These are phyloP conservation scores for Elephas maximus DNA, from an alignment of 2,113 vertebrate species.

Conservation along the genomic window DNA sequence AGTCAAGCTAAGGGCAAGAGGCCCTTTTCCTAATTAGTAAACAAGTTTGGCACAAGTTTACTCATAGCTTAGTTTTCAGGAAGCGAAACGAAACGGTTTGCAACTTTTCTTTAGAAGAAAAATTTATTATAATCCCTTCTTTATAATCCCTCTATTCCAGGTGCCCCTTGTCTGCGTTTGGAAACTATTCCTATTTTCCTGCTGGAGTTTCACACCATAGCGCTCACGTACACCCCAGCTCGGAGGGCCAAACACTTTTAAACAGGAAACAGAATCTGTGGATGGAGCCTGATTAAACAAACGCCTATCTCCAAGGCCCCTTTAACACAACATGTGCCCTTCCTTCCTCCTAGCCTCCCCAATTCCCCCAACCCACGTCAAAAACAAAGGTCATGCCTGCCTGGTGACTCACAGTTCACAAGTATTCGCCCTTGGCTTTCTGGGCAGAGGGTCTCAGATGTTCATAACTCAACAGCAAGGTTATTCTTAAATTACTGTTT, in stretches of 20 bases:
- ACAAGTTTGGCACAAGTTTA: background rate
- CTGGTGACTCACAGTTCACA: background rate
- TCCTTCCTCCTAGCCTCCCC: accelerated
- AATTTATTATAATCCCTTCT: background rate
- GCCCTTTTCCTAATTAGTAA: background rate
- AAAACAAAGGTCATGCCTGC: background rate
- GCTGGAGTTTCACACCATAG: accelerated
- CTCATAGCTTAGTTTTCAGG: background rate
- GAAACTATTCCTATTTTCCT: accelerated
- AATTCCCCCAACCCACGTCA: accelerated
- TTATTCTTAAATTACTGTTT: background rate
- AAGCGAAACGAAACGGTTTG: background rate
- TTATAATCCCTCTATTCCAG: background rate
- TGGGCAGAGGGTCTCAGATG: background rate
- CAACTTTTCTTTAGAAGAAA: background rate
- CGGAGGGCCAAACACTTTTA: accelerated
- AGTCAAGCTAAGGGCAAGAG: accelerated
- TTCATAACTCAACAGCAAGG: background rate
- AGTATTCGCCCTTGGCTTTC: background rate
- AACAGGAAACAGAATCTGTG: background rate
- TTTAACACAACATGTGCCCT: accelerated
- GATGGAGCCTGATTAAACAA: background rate
- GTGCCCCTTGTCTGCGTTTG: background rate
- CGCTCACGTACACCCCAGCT: too few relatives aligned
- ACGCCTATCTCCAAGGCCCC: accelerated